A percentile compares a stretch with the other conserved stretches of the same genome.
Conservation (phyloP, 2,113 vertebrate species). For the Chaenogobius annularis region DNA sequence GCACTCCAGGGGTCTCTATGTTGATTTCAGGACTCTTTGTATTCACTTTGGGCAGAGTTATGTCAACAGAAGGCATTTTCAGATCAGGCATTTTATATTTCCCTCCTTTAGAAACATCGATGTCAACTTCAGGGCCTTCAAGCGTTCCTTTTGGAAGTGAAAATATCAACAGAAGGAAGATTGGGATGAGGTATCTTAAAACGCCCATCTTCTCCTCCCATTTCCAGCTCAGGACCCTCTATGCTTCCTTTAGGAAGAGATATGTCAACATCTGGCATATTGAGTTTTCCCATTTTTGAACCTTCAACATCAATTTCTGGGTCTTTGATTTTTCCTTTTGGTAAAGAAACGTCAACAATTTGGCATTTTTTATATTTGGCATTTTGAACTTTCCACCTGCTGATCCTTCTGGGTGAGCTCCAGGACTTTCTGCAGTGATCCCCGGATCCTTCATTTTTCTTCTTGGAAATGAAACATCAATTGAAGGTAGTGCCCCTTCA, state of each 20-base stretch:
- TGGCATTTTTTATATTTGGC: constrained; percentile 21
- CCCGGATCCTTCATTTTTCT: constrained; percentile 25
- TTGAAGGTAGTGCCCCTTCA: constrained; percentile 33
- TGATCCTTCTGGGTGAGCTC: not conserved
- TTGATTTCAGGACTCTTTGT: constrained; percentile 9
- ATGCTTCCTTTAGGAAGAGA: constrained; percentile 39
- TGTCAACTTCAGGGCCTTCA: not conserved
- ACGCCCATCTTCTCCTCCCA: constrained; percentile 37
- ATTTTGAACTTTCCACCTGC: constrained; percentile 49
- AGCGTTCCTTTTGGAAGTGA: constrained; percentile 5
- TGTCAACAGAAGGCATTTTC: too few species aligned
- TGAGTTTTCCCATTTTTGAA: constrained; percentile 23
- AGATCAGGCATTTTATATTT: too few species aligned
- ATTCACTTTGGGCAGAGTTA: constrained; percentile 8
- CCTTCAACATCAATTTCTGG: constrained; percentile 36
- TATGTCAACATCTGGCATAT: constrained; percentile 27
- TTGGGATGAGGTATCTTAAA: not conserved
- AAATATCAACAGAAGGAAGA: constrained; percentile 40
- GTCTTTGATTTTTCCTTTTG: constrained; percentile 38
- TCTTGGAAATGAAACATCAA: constrained; percentile 34
- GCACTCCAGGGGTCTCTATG: constrained; percentile 24
- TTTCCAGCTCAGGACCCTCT: constrained; percentile 40
- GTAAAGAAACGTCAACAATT: constrained; percentile 30
- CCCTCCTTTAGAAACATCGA: constrained; percentile 1
- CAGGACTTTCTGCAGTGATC: not conserved